These are phyloP conservation scores for Brachyopa scutellaris DNA, from an alignment of 2,888 invertebrate genomes.

Conservation along the genomic window DNA sequence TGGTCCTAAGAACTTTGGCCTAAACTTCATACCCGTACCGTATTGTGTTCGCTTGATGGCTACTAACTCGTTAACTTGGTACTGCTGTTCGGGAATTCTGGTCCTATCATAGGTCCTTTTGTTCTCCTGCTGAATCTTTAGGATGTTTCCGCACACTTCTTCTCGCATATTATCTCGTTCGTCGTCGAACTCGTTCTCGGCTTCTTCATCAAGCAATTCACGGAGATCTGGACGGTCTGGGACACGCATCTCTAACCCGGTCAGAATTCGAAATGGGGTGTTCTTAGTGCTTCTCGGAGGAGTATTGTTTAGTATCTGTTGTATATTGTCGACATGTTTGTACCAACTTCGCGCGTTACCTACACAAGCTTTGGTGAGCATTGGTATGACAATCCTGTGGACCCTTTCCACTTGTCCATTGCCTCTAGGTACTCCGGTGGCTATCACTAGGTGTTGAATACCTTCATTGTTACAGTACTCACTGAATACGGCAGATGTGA, in stretches of 20 bases:
- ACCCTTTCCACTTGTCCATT: constrained; percentile 78
- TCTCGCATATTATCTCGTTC: neutral
- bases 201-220: neutral
- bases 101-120: neutral
- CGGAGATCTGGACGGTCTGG: neutral
- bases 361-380: constrained; percentile 76
- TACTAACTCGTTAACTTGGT: constrained; percentile 23
- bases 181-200: neutral
- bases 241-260: neutral
- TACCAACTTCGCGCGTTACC: constrained; percentile 76
- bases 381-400: constrained; percentile 75
- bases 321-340: constrained; percentile 59
- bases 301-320: constrained; percentile 69
- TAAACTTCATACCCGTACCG: constrained; percentile 32
- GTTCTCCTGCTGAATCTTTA: constrained; percentile 10
- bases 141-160: neutral
- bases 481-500: constrained; percentile 77
- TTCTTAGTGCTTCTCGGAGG: constrained; percentile 1
- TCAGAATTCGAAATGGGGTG: neutral
- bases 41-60: constrained; percentile 53
- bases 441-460: constrained; percentile 74
- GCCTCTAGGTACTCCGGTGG: constrained; percentile 76
- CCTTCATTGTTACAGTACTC: constrained; percentile 76
- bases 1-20: constrained; percentile 38
- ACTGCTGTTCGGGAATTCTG: neutral